phyloP scores from a whole-genome alignment of 1,140 invertebrate species.

The Rhopalosiphum maidis region DNA sequence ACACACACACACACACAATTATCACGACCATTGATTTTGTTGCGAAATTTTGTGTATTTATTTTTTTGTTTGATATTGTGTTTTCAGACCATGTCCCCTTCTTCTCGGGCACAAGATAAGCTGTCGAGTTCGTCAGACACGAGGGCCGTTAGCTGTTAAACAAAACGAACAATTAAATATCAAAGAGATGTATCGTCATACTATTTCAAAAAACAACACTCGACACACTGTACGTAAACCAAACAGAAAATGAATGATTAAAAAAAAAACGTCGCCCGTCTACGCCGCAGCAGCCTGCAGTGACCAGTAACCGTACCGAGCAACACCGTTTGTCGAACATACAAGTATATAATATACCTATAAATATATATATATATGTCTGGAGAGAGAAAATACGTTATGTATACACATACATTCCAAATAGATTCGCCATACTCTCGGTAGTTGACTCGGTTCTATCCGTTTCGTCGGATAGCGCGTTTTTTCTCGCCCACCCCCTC shows the following conservation, averaged over 20 bases:
- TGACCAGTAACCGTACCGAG: background rate
- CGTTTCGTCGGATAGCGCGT: background rate
- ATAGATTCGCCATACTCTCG: background rate
- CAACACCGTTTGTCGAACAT: background rate
- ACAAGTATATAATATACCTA: background rate
- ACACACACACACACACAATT: background rate
- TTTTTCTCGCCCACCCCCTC: background rate
- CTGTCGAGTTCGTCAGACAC: slow-evolving; percentile 45
- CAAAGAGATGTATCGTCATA: background rate
- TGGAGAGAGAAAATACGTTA: background rate
- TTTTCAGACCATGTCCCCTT: slow-evolving; percentile 41
- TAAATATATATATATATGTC: background rate
- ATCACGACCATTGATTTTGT: background rate
- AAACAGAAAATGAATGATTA: background rate
- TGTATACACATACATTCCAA: slow-evolving; percentile 39
- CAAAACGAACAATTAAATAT: background rate
- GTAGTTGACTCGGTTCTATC: background rate
- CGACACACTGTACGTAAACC: background rate
- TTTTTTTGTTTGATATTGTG: slow-evolving; percentile 28
- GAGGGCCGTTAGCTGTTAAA: slow-evolving; percentile 52
- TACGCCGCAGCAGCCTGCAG: background rate
- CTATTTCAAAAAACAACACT: background rate
- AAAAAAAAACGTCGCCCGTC: slow-evolving; percentile 5
- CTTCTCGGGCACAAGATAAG: slow-evolving; percentile 34
- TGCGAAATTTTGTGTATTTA: background rate